Conservation (phyloP, 2,888 invertebrate genomes). For the Sarcophaga carnaria region DNA sequence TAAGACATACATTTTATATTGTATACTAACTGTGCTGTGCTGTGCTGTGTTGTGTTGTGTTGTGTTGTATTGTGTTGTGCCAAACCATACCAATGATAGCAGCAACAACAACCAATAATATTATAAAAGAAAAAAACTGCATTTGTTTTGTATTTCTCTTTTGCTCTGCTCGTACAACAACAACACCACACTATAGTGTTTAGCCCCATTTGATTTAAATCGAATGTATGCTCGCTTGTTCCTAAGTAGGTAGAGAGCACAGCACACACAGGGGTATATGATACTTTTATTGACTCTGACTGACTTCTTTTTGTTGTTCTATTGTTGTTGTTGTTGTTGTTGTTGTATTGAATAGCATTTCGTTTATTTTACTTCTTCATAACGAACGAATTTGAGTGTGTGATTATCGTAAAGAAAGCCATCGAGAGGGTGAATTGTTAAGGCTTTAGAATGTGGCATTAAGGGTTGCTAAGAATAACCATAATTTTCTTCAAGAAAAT, state of each 20-base stretch:
- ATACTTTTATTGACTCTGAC: no score
- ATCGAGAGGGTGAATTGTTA: slow-evolving; percentile 26
- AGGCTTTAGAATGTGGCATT: not conserved
- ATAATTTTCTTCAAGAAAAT: no score
- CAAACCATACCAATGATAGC: slow-evolving; percentile 36
- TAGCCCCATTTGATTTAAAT: slow-evolving; percentile 25
- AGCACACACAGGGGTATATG: slow-evolving; percentile 12
- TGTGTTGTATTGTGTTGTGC: slow-evolving; percentile 14
- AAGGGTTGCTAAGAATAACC: no score
- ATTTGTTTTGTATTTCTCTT: slow-evolving; percentile 51
- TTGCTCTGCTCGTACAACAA: slow-evolving; percentile 20
- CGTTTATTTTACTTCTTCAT: slow-evolving; percentile 58
- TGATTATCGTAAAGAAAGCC: not conserved
- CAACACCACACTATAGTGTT: no score
- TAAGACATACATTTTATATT: not conserved
- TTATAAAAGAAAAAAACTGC: slow-evolving; percentile 49
- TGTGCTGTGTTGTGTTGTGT: no score
- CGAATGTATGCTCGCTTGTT: not conserved
- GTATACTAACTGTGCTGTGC: slow-evolving; percentile 31
- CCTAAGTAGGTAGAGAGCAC: slow-evolving; percentile 50
- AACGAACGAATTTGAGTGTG: slow-evolving; percentile 1
- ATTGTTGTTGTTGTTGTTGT: not conserved
- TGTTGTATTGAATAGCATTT: slow-evolving; percentile 48
- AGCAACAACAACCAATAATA: slow-evolving; percentile 32
- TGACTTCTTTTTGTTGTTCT: no score